A percentile compares a stretch with the other conserved stretches of the same genome.
Evolutionary conservation across 2,113 vertebrate species (phyloP).

Genomic region (Eidolon helvum): DNA sequence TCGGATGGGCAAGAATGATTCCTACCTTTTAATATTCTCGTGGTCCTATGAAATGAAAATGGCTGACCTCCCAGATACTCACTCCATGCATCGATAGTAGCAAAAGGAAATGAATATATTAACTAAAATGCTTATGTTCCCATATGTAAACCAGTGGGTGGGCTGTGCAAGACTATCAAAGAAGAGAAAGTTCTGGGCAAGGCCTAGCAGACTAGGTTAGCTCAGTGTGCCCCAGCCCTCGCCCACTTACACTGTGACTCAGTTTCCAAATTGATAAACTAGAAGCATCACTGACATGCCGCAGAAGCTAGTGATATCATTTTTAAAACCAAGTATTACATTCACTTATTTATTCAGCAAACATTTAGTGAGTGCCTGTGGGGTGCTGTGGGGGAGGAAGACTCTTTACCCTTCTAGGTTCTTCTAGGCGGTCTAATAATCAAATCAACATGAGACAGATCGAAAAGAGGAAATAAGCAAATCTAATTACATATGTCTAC

Average conservation of each 20-base stretch:
- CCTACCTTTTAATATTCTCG: not conserved
- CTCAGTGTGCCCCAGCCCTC: not conserved
- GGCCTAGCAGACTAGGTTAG: not conserved
- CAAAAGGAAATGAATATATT: not conserved
- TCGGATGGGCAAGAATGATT: conserved; percentile 8
- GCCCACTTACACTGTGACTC: not conserved
- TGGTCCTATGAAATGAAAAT: not conserved
- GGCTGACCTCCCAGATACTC: not conserved
- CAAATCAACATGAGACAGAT: not conserved
- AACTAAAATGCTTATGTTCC: not conserved
- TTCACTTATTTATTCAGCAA: not conserved
- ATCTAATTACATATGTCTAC: not conserved
- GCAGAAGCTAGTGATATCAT: fast-evolving
- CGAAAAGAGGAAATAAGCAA: not conserved
- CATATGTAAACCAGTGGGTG: not conserved
- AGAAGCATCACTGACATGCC: not conserved
- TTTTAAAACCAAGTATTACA: not conserved
- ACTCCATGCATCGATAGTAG: not conserved
- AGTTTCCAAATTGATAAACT: not conserved
- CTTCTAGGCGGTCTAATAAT: too few species aligned
- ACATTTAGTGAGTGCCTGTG: not conserved
- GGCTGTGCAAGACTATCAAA: not conserved
- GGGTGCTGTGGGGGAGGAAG: not conserved
- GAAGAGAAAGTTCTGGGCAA: not conserved
- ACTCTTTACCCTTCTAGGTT: not conserved